These are phyloP conservation scores for Lates calcarifer DNA, from an alignment of 2,113 vertebrate genomes.

Conservation along the genomic window DNA sequence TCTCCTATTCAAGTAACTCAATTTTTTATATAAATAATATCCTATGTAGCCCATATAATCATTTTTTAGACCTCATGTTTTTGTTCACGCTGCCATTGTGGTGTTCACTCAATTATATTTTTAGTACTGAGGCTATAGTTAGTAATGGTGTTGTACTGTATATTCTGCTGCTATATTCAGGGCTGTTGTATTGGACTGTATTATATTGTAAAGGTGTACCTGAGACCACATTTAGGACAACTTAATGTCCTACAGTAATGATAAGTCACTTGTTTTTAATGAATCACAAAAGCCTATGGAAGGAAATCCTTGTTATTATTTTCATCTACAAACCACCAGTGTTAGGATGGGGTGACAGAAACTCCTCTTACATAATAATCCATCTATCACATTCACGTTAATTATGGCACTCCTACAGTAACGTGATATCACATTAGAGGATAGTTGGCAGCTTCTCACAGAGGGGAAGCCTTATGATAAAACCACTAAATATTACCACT, in stretches of 20 bases:
- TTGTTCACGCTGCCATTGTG: too few relatives aligned
- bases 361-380: background rate
- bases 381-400: background rate
- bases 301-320: background rate
- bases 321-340: background rate
- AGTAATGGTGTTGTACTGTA: too few relatives aligned
- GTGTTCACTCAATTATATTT: too few relatives aligned
- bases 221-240: background rate
- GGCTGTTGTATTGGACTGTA: background rate
- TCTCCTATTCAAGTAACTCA: background rate
- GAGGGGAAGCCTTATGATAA: background rate
- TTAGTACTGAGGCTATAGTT: too few relatives aligned
- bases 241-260: background rate
- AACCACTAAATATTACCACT: conserved; percentile 26
- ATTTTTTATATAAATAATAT: too few relatives aligned
- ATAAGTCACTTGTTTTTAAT: background rate
- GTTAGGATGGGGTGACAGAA: background rate
- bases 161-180: background rate
- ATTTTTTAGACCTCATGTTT: too few relatives aligned
- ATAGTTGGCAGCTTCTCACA: conserved; percentile 11
- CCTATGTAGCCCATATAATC: too few relatives aligned
- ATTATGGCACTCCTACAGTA: background rate
- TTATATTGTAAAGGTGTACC: background rate
- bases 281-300: background rate
- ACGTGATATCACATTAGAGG: background rate